A percentile compares a stretch with the other conserved stretches of the same genome.
These are phyloP conservation scores for Agraylea sexmaculata DNA, from an alignment of 1,140 invertebrate species.

Conservation along the genomic window DNA sequence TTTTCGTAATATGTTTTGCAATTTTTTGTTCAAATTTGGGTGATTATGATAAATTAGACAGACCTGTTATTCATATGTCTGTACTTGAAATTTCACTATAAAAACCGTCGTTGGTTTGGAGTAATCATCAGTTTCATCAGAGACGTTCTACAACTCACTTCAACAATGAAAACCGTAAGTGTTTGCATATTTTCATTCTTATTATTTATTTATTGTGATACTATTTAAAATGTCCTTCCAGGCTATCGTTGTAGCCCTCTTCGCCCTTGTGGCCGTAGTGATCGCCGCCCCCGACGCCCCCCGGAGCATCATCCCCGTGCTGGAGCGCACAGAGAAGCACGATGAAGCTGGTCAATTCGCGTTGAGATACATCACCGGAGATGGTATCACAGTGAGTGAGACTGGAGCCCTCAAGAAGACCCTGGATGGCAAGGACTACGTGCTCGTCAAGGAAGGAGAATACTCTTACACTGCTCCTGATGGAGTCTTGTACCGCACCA, in stretches of 20 bases:
- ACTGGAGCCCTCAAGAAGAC: conserved; percentile 25
- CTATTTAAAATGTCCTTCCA: no score
- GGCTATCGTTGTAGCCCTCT: conserved; percentile 9
- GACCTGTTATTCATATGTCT: no score
- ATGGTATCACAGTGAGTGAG: conserved; percentile 27
- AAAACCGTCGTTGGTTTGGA: no score
- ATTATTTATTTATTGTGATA: no score
- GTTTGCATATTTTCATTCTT: no score
- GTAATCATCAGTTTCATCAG: no score
- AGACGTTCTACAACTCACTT: no score
- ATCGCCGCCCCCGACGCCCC: conserved; percentile 8
- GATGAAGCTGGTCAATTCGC: conserved; percentile 30
- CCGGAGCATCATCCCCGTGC: conserved; percentile 15
- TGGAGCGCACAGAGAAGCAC: conserved; percentile 23
- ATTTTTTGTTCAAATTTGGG: no score
- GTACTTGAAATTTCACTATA: no score
- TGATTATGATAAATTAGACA: no score
- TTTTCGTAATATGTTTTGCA: no score
- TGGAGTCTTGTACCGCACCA: conserved; percentile 26
- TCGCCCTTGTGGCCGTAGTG: conserved; percentile 9
- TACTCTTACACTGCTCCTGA: conserved; percentile 26
- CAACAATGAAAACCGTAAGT: no score
- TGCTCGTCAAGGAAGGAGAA: conserved; percentile 24
- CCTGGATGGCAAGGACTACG: conserved; percentile 22
- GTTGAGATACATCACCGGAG: conserved; percentile 28